Evolutionary conservation across 2,797 vertebrate genomes (phyloP).

Genomic region (Ataeniobius toweri): DNA sequence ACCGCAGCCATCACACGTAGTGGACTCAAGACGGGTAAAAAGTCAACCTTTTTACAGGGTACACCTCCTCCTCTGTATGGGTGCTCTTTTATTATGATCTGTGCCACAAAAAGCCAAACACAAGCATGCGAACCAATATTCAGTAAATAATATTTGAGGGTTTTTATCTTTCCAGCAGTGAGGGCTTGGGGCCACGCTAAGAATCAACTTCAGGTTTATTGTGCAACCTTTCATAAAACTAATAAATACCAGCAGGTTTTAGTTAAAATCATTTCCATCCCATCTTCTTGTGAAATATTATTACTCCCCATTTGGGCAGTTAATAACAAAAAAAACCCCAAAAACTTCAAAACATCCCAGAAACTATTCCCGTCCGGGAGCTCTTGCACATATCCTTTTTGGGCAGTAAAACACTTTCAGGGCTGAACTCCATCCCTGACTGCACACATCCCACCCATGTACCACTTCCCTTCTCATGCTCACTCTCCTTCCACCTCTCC

Average conservation of each 20-base stretch:
- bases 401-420: slow-evolving; percentile 71
- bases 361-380: slow-evolving; percentile 62
- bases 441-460: slow-evolving; percentile 40
- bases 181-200: too few species aligned
- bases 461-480: not conserved
- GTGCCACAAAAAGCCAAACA: slow-evolving; percentile 36
- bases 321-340: not conserved
- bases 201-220: not conserved
- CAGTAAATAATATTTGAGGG: not conserved
- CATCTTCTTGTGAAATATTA: slow-evolving; percentile 38
- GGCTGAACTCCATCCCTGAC: slow-evolving; percentile 40
- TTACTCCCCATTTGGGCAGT: not conserved
- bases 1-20: slow-evolving; percentile 63
- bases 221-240: not conserved
- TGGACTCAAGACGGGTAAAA: slow-evolving; percentile 40
- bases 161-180: not conserved
- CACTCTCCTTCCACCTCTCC: slow-evolving; percentile 30
- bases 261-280: slow-evolving; percentile 9
- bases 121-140: slow-evolving; percentile 13
- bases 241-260: not conserved
- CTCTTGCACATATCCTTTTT: slow-evolving; percentile 77
- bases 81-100: slow-evolving; percentile 44
- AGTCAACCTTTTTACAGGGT: slow-evolving; percentile 37
- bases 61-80: slow-evolving; percentile 60
- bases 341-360: slow-evolving; percentile 50